Evolutionary conservation across 2,888 invertebrate genomes (phyloP).

Genomic region (Tanypteryx hageni): DNA sequence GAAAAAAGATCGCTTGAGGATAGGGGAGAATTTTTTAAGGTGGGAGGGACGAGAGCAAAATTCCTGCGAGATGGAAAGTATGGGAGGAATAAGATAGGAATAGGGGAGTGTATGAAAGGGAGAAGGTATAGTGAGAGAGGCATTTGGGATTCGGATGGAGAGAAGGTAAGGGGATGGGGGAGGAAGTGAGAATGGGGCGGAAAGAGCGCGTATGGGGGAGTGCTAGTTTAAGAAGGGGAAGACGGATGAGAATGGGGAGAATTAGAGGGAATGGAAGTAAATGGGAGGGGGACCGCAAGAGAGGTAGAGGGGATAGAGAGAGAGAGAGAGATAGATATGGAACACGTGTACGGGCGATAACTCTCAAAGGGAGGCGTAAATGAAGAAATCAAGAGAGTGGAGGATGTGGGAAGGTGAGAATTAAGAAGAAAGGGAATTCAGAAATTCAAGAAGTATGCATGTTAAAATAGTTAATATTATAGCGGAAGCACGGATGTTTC

Average conservation of each 20-base stretch:
- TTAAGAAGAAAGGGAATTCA: not conserved
- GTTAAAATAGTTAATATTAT: not conserved
- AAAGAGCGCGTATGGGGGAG: not conserved
- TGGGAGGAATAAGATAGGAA: not conserved
- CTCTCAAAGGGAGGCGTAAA: not conserved
- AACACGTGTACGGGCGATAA: conserved; percentile 13
- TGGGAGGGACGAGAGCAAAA: no score
- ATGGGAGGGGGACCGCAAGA: not conserved
- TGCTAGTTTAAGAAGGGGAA: not conserved
- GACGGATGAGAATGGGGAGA: not conserved
- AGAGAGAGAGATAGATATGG: not conserved
- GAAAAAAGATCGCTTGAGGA: no score
- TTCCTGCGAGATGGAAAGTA: no score
- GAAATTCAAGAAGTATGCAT: not conserved
- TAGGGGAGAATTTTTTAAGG: no score
- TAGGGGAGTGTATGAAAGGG: not conserved
- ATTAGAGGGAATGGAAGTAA: not conserved
- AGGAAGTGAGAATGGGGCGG: not conserved
- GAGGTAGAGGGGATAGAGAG: not conserved
- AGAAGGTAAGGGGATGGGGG: not conserved
- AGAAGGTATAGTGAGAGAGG: not conserved
- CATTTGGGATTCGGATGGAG: not conserved
- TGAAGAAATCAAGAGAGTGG: not conserved
- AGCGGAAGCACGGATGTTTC: not conserved
- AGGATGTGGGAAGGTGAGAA: not conserved